These are phyloP conservation scores for Trachymyrmex septentrionalis DNA, from an alignment of 1,140 invertebrate species.

Conservation along the genomic window DNA sequence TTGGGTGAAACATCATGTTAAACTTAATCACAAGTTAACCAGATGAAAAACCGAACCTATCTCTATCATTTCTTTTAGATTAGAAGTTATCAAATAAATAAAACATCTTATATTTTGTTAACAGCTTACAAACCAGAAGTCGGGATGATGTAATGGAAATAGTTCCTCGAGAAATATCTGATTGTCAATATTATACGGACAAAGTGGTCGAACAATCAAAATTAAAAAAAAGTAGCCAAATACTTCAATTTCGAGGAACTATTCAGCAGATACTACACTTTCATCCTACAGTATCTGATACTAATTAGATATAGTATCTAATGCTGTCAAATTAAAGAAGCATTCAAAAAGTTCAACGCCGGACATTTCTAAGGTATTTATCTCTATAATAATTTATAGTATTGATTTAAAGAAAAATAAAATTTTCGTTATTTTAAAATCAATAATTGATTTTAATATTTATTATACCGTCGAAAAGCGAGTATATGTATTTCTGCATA, in stretches of 20 bases:
- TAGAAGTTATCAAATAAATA: not conserved
- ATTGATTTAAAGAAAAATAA: not conserved
- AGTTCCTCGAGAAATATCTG: conserved; percentile 1
- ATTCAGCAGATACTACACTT: conserved; percentile 14
- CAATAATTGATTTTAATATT: conserved; percentile 11
- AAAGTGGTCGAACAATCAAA: conserved; percentile 15
- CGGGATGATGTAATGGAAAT: not conserved
- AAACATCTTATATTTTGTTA: conserved; percentile 9
- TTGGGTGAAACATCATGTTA: too few relatives aligned
- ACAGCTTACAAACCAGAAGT: conserved; percentile 18
- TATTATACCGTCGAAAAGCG: not conserved
- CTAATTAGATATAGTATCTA: not conserved
- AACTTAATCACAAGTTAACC: too few relatives aligned
- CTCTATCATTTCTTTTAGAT: not conserved
- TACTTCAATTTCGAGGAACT: conserved; percentile 10
- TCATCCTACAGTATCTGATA: not conserved
- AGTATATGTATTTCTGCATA: not conserved
- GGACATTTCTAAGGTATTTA: conserved; percentile 25
- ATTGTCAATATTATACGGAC: not conserved
- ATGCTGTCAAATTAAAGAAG: not conserved
- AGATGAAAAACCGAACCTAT: too few relatives aligned
- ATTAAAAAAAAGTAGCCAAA: conserved; percentile 15
- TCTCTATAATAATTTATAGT: not conserved
- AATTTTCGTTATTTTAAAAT: not conserved
- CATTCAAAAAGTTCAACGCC: conserved; percentile 3